Percentiles rank a stretch among this genome's conserved stretches.
phyloP scores from a whole-genome alignment of 2,888 invertebrate genomes.

The Papilio gigon region DNA sequence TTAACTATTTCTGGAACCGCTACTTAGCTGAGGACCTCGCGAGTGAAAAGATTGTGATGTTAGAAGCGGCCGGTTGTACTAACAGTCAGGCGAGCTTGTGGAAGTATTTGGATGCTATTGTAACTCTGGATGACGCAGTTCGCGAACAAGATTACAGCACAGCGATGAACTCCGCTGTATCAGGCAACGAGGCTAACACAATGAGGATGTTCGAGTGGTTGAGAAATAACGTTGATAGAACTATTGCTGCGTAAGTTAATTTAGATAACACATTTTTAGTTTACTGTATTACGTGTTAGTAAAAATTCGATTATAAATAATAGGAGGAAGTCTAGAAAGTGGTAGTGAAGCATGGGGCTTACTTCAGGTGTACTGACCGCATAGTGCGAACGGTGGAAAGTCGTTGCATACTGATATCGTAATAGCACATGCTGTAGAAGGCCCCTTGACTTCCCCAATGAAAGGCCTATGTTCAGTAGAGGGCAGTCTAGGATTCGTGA shows the following conservation, averaged over 20 bases:
- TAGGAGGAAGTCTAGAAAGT: too few relatives aligned
- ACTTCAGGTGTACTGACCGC: too few relatives aligned
- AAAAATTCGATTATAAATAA: too few relatives aligned
- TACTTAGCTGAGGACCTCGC: constrained; percentile 84
- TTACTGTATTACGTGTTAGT: not conserved
- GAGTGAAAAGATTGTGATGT: constrained; percentile 85
- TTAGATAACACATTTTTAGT: constrained; percentile 16
- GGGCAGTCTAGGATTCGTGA: too few relatives aligned
- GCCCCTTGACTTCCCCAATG: too few relatives aligned
- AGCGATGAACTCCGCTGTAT: constrained; percentile 76
- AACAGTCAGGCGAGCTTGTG: constrained; percentile 66
- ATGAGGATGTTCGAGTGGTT: constrained; percentile 81
- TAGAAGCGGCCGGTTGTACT: constrained; percentile 87
- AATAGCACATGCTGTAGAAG: too few relatives aligned
- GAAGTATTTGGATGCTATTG: constrained; percentile 60
- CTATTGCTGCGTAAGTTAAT: constrained; percentile 54
- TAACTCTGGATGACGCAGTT: constrained; percentile 55
- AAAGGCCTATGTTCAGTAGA: too few relatives aligned
- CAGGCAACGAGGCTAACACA: constrained; percentile 81
- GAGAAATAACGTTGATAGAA: constrained; percentile 54
- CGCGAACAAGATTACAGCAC: constrained; percentile 72
- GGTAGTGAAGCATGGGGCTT: too few relatives aligned
- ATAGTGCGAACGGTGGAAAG: too few relatives aligned
- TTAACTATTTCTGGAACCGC: constrained; percentile 85
- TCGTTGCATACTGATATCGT: too few relatives aligned